Conservation (phyloP, 2,797 vertebrate species). For the Hypotaenidia okinawae region DNA sequence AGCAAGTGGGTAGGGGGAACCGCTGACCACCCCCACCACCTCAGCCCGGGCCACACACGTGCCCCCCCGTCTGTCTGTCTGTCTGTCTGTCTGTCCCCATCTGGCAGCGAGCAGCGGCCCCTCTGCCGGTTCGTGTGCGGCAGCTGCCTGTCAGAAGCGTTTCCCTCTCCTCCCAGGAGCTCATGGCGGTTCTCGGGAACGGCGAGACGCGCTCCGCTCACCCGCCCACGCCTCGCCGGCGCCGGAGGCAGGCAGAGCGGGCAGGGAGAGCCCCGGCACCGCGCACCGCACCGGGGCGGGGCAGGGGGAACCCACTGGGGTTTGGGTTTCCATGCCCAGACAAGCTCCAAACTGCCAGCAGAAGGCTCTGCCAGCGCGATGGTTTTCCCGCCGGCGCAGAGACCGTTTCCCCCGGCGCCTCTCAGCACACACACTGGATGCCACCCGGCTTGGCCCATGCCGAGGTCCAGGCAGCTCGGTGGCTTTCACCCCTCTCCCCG, state of each 20-base stretch:
- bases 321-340: neutral
- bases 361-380: neutral
- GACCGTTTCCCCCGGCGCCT: neutral
- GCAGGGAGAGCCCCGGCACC: neutral
- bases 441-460: neutral
- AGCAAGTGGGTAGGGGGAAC: no score
- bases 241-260: neutral
- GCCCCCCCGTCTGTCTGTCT: neutral
- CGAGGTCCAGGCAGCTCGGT: neutral
- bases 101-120: neutral
- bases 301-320: neutral
- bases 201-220: neutral
- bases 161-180: neutral
- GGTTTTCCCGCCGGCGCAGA: neutral
- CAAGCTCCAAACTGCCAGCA: neutral
- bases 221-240: slow-evolving; percentile 17
- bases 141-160: neutral
- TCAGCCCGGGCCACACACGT: neutral
- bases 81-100: neutral
- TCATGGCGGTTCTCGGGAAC: neutral
- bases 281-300: neutral
- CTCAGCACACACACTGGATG: neutral
- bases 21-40: no score
- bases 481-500: neutral
- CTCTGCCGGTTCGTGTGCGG: neutral